Base-by-base conservation (phyloP, 2,113 vertebrate genomes). In the Zapornia atra region DNA sequence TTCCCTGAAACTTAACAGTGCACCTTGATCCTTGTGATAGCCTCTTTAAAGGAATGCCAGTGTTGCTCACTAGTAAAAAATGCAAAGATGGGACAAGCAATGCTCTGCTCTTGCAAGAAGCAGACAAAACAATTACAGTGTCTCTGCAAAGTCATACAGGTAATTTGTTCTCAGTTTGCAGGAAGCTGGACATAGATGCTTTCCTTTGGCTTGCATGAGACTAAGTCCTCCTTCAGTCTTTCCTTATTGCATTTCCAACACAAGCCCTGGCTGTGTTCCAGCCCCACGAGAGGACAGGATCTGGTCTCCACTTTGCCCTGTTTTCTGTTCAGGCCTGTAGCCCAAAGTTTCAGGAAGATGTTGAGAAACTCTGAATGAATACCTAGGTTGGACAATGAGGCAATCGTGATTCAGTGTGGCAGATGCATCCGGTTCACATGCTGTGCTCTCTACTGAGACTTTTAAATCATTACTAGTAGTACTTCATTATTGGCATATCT, bases 331-430 rank as follows among this genome's bases (percentile, higher is more conserved):
- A 83, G 83, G 91, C 63, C 63, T 12, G 34, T 12, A 77, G 69
- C 57, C 56, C 69, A 38, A 63, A 50, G 38, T 60, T 68, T 64
- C 84, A 79, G 70, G 40, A 71, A 71, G 60, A n/a, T 50, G 60
- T 96, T 96, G 92, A 86, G 84, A 92, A 97, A 86, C 18, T 70
- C 46, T 66, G 80, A 82, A 89, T 2, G 4, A 16, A 66, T 89
- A n/a, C 38, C n/a, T 63, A 5, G 36, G 60, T 57, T 68, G 10
- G 17, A 59, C 61, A 81, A 72, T 19, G 28, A 92, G 28, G 60
- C 60, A 82, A 36, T 18, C 5, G 0, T 63, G 64, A 95, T 61
- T 91, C 83, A 65, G 33, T 10, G 18, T 28, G 61, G 66, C 38
- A 92, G 48, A 75, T 38, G 19, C 20, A 68, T 51, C 38, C 44